phyloP scores from a whole-genome alignment of 2,797 vertebrate species.

The Melanotaenia boesemani region DNA sequence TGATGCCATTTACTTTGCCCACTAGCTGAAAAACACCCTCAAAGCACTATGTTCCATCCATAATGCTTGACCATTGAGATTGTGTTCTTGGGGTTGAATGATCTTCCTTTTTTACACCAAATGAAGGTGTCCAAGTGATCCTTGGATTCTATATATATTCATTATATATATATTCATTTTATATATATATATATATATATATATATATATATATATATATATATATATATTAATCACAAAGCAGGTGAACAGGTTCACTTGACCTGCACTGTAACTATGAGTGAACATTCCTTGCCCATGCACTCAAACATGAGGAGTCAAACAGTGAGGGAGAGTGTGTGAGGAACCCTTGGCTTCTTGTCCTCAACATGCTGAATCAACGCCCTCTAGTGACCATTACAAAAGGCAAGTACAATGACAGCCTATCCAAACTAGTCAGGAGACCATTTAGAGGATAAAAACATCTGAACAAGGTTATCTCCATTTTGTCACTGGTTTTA shows the following conservation, averaged over 20 bases:
- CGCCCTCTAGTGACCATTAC: slow-evolving; percentile 82
- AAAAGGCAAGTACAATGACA: slow-evolving; percentile 56
- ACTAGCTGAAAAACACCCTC: too few species aligned
- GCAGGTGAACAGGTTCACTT: slow-evolving; percentile 52
- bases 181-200: too few species aligned
- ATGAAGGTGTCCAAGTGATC: too few species aligned
- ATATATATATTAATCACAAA: slow-evolving; percentile 25
- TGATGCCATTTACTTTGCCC: too few species aligned
- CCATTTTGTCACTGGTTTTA: neutral
- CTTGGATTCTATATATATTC: too few species aligned
- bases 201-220: too few species aligned
- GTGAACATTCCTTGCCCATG: slow-evolving; percentile 64
- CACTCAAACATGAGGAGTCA: slow-evolving; percentile 59
- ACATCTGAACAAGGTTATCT: neutral
- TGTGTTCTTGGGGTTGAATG: too few species aligned
- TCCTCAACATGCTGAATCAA: slow-evolving; percentile 72
- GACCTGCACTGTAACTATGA: slow-evolving; percentile 49
- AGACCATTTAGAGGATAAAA: neutral
- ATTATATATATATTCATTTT: too few species aligned
- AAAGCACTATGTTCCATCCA: too few species aligned
- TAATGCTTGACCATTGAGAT: too few species aligned
- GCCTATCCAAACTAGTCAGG: slow-evolving; percentile 18
- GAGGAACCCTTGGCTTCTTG: slow-evolving; percentile 53
- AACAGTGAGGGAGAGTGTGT: slow-evolving; percentile 37
- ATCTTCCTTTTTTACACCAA: too few species aligned